Conservation (phyloP, 2,888 invertebrate species). For the Microplitis deprimator region DNA sequence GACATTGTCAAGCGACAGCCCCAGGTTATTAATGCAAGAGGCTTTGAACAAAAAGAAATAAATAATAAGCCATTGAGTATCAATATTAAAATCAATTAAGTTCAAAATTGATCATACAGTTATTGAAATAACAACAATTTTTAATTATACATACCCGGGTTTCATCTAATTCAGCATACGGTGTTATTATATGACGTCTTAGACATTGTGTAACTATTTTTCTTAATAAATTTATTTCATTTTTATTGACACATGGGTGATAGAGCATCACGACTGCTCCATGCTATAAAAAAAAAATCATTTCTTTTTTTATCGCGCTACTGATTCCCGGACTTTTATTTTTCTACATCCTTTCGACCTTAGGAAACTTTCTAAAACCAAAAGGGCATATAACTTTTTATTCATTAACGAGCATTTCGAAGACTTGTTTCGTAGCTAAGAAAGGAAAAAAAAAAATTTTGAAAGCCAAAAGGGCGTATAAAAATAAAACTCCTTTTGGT, state of each 20-base stretch:
- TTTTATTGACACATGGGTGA: slow-evolving; percentile 84
- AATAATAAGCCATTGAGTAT: not conserved
- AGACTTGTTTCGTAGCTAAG: too few relatives aligned
- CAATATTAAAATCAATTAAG: too few relatives aligned
- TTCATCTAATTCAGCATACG: slow-evolving; percentile 75
- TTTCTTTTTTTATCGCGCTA: not conserved
- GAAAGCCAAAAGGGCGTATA: too few relatives aligned
- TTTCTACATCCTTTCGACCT: too few relatives aligned
- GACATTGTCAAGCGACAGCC: slow-evolving; percentile 82
- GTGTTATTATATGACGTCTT: slow-evolving; percentile 83
- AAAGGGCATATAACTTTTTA: too few relatives aligned
- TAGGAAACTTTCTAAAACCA: too few relatives aligned
- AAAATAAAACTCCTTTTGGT: too few relatives aligned
- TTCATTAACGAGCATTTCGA: too few relatives aligned
- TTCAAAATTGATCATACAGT: not conserved
- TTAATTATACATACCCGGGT: slow-evolving; percentile 71
- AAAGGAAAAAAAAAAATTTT: too few relatives aligned
- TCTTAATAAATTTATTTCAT: slow-evolving; percentile 77
- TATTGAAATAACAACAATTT: not conserved
- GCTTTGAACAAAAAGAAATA: slow-evolving; percentile 72
- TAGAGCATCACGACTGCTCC: slow-evolving; percentile 88
- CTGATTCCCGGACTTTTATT: too few relatives aligned
- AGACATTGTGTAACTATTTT: slow-evolving; percentile 78
- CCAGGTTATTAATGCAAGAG: slow-evolving; percentile 83
- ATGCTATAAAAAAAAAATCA: slow-evolving; percentile 73